Evolutionary conservation across 1,140 invertebrate species (phyloP), one percentile per base, ranked within the genome.

Genomic region (Subanguina moxae): DNA sequence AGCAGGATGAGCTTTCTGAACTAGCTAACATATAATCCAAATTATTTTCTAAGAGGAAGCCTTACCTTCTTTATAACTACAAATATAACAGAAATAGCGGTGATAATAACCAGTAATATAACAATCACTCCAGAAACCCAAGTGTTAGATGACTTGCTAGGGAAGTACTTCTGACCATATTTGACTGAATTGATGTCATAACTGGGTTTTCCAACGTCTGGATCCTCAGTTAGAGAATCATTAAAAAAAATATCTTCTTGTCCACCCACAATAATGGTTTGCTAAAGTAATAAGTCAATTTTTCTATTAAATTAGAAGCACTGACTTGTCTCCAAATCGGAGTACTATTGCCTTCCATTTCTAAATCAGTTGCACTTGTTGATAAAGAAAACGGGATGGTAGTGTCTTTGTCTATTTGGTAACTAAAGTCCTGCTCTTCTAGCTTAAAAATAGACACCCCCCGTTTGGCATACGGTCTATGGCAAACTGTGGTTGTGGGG

Each of bases 321-420:
- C 48, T 77, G 48, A 76, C 76, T 62, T 56, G 23, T 23, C 64
- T 73, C 73, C 79, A 68, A 25, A 78, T 67, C 62, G 78, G 64
- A n/a, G 78, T 77, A 17, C 45, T 43, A 42, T 71, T 79, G 27
- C 76, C 77, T 21, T 28, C 43, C 1, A 25, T 30, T 21, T 42
- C 69, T 42, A 59, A 19, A 19, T 43, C 30, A 11, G 67, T 68
- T 62, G 64, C 30, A 5, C 67, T 64, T 63, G 64, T 21, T 43
- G 68, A 42, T 25, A 62, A 25, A 7, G 32, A 28, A 8, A 43
- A 11, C 9, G 64, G 21, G 1, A 65, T 68, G 28, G 77, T 77
- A 1, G 78, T 80, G 58, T 77, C 75, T n/a, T 58, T 21, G 1
- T 43, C n/a, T 19, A 69, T 59, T 27, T 73, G 62, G 25, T 80